Base-by-base conservation (phyloP, 2,113 vertebrate species). In the Phalacrocorax aristotelis region DNA sequence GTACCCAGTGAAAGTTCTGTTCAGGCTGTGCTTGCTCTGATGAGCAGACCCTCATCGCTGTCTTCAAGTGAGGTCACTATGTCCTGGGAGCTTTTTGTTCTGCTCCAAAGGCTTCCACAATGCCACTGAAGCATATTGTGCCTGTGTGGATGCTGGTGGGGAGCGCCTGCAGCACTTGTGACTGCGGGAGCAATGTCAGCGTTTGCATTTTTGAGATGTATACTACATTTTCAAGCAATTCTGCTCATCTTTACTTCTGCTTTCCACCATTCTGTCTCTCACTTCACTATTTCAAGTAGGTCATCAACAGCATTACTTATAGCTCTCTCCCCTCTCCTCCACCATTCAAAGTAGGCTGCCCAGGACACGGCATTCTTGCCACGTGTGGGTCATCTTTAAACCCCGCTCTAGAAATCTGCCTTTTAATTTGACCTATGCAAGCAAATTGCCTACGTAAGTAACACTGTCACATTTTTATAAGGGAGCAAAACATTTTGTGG, bases 71-170 rank as follows among this genome's bases (percentile, higher is more conserved):
- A 96, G 94, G 93, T 96, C 94, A 96, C 54, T 48, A 29, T 52
- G 82, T 96, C 82, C 96, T 83, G 71, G 68, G 82, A 95, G 94
- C 82, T 88, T 95, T 97, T 94, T 95, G 62, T 95, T 95, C 93
- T 88, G 94, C 87, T 94, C 89, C 93, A 68, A 94, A 95, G 87
- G 68, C 55, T 95, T 95, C 91, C 89, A 86, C 52, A 94, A 52
- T 36, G 89, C 87, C 72, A 95, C 71, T 94, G 94, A 76, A 97
- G 93, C 95, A 83, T 70, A 77, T 7, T 86, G 95, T 94, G 94
- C 87, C 91, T 23, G 82, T 55, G 82, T 83, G 64, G 66, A 83
- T 17, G 71, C 91, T 83, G 78, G 77, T 66, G 84, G 94, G 93
- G 58, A 94, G 71, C 0, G 78, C 94, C 95, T 32, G 89, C 89